A percentile compares a stretch with the other conserved stretches of the same genome.
These are phyloP conservation scores for Cyclura pinguis DNA, from an alignment of 2,797 vertebrate genomes.

Conservation along the genomic window DNA sequence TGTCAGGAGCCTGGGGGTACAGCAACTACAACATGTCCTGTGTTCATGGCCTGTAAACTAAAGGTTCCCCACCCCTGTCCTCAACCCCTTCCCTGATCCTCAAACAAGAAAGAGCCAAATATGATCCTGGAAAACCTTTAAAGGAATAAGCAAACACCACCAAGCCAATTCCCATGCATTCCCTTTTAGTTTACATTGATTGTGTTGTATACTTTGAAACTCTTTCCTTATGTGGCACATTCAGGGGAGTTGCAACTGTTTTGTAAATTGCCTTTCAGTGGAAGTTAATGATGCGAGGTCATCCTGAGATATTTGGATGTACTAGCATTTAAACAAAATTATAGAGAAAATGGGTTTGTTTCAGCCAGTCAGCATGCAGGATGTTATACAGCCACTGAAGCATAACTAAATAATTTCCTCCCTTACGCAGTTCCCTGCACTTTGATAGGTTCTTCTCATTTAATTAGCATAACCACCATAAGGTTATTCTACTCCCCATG, in stretches of 20 bases:
- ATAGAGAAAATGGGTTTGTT: conserved; percentile 5
- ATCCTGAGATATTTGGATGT: conserved; percentile 40
- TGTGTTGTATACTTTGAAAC: conserved; percentile 14
- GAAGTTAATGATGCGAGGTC: conserved; percentile 33
- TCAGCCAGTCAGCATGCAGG: conserved; percentile 28
- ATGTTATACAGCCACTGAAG: conserved; percentile 14
- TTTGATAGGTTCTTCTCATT: conserved; percentile 15
- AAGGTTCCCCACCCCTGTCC: no score
- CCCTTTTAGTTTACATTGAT: background rate
- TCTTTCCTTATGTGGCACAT: conserved; percentile 25
- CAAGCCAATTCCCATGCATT: conserved; percentile 2
- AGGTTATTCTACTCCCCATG: background rate
- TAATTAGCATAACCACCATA: conserved; percentile 18
- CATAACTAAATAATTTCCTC: conserved; percentile 39
- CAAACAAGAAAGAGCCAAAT: background rate
- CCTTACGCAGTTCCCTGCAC: conserved; percentile 11
- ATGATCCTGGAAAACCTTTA: background rate
- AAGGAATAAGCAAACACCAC: background rate
- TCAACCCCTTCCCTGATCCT: background rate
- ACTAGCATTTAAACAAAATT: conserved; percentile 36
- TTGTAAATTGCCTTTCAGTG: conserved; percentile 46
- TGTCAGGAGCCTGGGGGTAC: no score
- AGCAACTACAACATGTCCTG: no score
- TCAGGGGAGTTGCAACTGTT: conserved; percentile 27
- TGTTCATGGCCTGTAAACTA: no score